Conservation (phyloP, 2,888 invertebrate species). For the Acrocera orbiculus region DNA sequence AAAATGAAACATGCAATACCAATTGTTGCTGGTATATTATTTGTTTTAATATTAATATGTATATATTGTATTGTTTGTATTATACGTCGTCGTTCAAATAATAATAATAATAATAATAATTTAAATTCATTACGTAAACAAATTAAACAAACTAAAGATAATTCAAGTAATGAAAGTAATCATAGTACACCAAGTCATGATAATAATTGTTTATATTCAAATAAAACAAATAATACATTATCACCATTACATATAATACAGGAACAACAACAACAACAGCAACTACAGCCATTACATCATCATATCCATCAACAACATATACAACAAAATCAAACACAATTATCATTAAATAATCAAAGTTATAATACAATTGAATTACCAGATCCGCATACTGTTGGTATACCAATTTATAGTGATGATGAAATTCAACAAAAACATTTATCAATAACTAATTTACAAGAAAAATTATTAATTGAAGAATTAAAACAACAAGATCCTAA, state of each 20-base stretch:
- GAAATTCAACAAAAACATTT: conserved; percentile 34
- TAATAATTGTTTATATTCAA: conserved; percentile 1
- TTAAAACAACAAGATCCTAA: conserved; percentile 2
- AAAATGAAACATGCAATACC: conserved; percentile 13
- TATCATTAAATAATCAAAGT: conserved; percentile 12
- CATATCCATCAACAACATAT: conserved; percentile 1
- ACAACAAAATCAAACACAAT: conserved; percentile 11
- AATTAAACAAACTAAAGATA: conserved; percentile 26
- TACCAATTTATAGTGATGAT: conserved; percentile 30
- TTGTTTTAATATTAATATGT: conserved; percentile 10
- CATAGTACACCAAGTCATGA: conserved; percentile 3
- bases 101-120: conserved; percentile 1
- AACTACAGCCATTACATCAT: conserved; percentile 2
- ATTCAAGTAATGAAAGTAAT: conserved; percentile 18
- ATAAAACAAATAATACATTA: not conserved
- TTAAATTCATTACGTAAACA: conserved; percentile 21
- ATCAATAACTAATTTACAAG: conserved; percentile 18
- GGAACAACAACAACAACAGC: conserved; percentile 1
- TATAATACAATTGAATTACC: conserved; percentile 22
- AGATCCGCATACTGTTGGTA: conserved; percentile 31
- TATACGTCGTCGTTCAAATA: conserved; percentile 19
- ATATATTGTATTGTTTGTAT: conserved; percentile 11
- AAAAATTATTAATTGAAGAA: not conserved
- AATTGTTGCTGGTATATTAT: conserved; percentile 11
- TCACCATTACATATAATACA: conserved; percentile 5